These are phyloP conservation scores for Aphaenogaster ashmeadi DNA, from an alignment of 1,140 invertebrate genomes.

Conservation along the genomic window DNA sequence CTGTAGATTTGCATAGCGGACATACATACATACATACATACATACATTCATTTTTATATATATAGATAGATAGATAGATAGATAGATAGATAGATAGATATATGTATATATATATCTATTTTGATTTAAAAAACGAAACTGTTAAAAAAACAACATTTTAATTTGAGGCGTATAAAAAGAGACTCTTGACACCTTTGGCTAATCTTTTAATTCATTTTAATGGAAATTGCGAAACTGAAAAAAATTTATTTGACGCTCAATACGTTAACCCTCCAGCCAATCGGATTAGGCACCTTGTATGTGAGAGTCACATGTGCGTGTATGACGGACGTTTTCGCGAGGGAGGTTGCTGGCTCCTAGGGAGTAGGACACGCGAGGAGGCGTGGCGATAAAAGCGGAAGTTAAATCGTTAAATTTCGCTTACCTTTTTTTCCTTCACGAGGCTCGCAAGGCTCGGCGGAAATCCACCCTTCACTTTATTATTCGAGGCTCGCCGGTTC, in stretches of 20 bases:
- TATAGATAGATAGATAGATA: too few relatives aligned
- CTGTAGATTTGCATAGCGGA: too few relatives aligned
- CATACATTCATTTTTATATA: too few relatives aligned
- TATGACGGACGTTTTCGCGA: slow-evolving; percentile 8
- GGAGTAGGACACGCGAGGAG: slow-evolving; percentile 73
- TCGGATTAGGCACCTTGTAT: slow-evolving; percentile 22
- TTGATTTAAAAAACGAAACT: neutral
- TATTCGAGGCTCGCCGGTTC: neutral
- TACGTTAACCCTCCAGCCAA: neutral
- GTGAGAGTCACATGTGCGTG: slow-evolving; percentile 37
- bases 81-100: too few relatives aligned
- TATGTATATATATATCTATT: too few relatives aligned
- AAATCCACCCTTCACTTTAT: slow-evolving; percentile 36
- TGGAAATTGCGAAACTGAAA: neutral
- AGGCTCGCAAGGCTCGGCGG: neutral
- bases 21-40: too few relatives aligned
- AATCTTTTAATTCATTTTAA: neutral
- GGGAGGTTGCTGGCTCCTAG: neutral
- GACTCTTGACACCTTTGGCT: neutral
- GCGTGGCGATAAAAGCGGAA: slow-evolving; percentile 75
- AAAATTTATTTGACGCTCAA: neutral
- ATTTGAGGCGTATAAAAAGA: neutral
- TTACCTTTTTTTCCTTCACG: slow-evolving; percentile 19
- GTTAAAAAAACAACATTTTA: neutral
- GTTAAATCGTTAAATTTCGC: slow-evolving; percentile 77